These are phyloP conservation scores for Eurois occulta DNA, from an alignment of 2,888 invertebrate genomes.

Conservation along the genomic window DNA sequence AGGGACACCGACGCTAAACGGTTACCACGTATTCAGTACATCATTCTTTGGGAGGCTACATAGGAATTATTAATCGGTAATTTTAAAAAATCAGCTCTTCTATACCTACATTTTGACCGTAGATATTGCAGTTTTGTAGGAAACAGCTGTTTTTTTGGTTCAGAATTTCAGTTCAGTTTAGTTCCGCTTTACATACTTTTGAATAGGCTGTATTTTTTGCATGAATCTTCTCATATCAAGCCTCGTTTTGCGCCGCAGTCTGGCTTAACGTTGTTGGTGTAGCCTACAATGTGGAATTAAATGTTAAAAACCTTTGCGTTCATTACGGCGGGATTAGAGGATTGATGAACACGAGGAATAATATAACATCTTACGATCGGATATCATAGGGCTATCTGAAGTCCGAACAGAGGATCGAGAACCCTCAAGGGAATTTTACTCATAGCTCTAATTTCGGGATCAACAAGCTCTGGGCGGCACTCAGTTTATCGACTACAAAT, in stretches of 20 bases:
- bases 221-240: not conserved
- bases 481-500: constrained; percentile 31
- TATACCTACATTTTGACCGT: too few relatives aligned
- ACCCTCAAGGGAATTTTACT: constrained; percentile 13
- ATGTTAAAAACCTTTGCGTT: not conserved
- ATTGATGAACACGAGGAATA: not conserved
- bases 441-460: constrained; percentile 19
- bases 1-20: too few relatives aligned
- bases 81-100: too few relatives aligned
- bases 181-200: not conserved
- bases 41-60: too few relatives aligned
- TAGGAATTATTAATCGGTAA: too few relatives aligned
- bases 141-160: too few relatives aligned
- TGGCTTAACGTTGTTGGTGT: not conserved
- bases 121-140: too few relatives aligned
- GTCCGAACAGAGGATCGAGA: not conserved
- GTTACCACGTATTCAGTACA: too few relatives aligned
- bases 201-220: not conserved
- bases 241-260: too few relatives aligned
- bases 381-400: constrained; percentile 9
- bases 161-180: too few relatives aligned
- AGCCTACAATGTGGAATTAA: not conserved
- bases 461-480: constrained; percentile 20
- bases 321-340: not conserved
- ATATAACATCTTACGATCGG: constrained; percentile 4